Evolutionary conservation across 35 echinoderm and acorn worm species (phyloP).

Genomic region (Ptychodera flava): DNA sequence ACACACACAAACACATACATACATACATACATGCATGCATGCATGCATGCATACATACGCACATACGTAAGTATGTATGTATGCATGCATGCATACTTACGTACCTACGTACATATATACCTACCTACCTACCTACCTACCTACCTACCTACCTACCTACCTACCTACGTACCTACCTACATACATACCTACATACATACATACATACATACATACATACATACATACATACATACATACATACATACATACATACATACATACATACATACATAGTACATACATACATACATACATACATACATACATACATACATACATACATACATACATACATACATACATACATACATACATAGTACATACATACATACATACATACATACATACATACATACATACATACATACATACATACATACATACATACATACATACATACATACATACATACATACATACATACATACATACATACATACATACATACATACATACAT

Average conservation of each 20-base stretch:
- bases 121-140: neutral
- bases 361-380: neutral
- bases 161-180: neutral
- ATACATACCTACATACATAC: neutral
- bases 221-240: neutral
- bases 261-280: neutral
- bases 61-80: neutral
- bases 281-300: neutral
- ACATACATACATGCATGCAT: neutral
- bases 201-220: neutral
- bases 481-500: neutral
- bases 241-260: neutral
- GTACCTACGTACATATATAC: neutral
- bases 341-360: neutral
- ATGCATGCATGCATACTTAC: neutral
- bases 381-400: neutral
- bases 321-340: neutral
- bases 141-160: neutral
- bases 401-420: neutral
- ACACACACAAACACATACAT: neutral
- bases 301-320: neutral
- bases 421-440: neutral
- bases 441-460: neutral
- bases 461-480: neutral
- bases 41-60: neutral